Evolutionary conservation across 2,113 vertebrate genomes (phyloP).

Genomic region (Rhinichthys klamathensis): DNA sequence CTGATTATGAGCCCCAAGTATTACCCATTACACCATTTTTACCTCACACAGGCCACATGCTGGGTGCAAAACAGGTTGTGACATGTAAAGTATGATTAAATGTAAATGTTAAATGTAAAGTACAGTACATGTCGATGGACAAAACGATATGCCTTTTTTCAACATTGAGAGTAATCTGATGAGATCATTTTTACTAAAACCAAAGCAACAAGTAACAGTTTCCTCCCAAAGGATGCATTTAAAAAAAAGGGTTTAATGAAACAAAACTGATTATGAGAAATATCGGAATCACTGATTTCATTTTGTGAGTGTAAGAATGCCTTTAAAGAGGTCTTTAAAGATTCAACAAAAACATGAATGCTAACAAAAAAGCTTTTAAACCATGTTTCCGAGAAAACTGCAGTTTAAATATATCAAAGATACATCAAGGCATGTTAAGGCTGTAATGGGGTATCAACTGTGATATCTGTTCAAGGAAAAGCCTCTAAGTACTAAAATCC

Average conservation of each 20-base stretch:
- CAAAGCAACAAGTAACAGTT: background rate
- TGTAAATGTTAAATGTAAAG: too few relatives aligned
- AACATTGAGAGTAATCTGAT: background rate
- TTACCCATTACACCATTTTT: background rate
- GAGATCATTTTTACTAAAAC: background rate
- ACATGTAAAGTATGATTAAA: background rate
- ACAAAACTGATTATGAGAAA: background rate
- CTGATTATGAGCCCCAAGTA: background rate
- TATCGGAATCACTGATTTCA: background rate
- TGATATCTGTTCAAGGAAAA: conserved; percentile 8
- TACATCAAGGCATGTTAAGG: conserved; percentile 9
- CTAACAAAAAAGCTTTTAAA: background rate
- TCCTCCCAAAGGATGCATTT: background rate
- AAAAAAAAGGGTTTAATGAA: background rate
- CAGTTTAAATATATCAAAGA: conserved; percentile 36
- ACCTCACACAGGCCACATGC: background rate
- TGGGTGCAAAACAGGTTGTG: background rate
- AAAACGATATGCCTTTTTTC: background rate
- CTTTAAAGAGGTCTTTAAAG: conserved; percentile 14
- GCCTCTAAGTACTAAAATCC: conserved; percentile 1
- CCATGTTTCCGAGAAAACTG: conserved; percentile 9
- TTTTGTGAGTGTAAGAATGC: background rate
- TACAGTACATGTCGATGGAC: background rate
- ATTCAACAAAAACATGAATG: background rate
- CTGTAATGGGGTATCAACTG: conserved; percentile 2